phyloP scores from a whole-genome alignment of 2,113 vertebrate species.

The Mormyrus lacerda region DNA sequence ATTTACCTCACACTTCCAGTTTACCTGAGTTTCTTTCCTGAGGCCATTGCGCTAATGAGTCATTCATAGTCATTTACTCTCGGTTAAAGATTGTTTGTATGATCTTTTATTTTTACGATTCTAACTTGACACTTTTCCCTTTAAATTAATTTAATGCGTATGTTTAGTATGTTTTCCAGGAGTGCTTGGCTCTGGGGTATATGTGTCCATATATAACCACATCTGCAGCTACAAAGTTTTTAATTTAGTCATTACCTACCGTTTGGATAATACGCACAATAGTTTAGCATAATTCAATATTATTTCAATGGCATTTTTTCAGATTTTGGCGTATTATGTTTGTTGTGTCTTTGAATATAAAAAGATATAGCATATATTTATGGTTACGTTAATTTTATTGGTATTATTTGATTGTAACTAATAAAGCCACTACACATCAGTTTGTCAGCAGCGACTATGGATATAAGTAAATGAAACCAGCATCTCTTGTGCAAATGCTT shows the following conservation, averaged over 20 bases:
- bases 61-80: background rate
- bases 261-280: background rate
- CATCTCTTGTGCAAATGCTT: background rate
- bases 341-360: background rate
- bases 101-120: background rate
- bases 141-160: background rate
- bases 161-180: background rate
- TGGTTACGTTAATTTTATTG: background rate
- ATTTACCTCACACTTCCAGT: background rate
- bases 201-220: background rate
- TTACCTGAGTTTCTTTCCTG: background rate
- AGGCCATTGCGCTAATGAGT: background rate
- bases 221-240: background rate
- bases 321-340: background rate
- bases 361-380: background rate
- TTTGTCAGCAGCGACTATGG: background rate
- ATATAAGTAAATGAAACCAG: background rate
- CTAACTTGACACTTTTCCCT: background rate
- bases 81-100: background rate
- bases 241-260: background rate
- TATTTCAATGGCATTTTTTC: background rate
- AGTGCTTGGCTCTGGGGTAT: background rate
- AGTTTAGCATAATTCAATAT: background rate
- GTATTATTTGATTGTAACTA: background rate
- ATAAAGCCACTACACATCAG: background rate